Conservation (phyloP, 2,888 invertebrate species). For the Magallana nippona region DNA sequence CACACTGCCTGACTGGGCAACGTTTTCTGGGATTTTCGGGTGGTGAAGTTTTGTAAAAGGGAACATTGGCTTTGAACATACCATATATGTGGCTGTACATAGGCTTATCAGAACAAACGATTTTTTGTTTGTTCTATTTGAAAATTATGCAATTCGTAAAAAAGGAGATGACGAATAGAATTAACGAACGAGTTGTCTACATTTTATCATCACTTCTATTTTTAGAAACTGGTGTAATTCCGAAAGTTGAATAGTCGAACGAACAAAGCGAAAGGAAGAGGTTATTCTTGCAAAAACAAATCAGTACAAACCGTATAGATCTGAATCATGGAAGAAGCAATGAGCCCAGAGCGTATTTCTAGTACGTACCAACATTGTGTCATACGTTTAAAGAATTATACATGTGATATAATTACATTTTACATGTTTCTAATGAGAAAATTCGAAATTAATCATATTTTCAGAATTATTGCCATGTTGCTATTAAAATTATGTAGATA, state of each 20-base stretch:
- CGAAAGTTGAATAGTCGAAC: constrained; percentile 14
- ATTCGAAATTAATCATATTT: not conserved
- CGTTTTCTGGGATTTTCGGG: too few species aligned
- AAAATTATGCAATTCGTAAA: too few species aligned
- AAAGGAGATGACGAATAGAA: not conserved
- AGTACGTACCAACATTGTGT: not conserved
- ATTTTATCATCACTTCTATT: not conserved
- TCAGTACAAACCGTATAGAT: not conserved
- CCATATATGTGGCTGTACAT: too few species aligned
- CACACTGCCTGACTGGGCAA: too few species aligned
- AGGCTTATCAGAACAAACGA: too few species aligned
- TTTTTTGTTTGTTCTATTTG: too few species aligned
- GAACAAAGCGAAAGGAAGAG: constrained; percentile 23
- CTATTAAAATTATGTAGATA: too few species aligned
- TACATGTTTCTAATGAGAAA: not conserved
- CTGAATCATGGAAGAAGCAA: not conserved
- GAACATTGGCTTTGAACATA: too few species aligned
- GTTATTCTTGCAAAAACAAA: not conserved
- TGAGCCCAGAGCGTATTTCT: not conserved
- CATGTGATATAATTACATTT: too few species aligned
- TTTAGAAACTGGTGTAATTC: constrained; percentile 32
- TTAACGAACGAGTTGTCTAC: not conserved
- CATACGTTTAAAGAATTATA: not conserved
- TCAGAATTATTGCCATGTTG: not conserved
- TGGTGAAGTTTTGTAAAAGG: too few species aligned